Base-by-base conservation (phyloP, 2,113 vertebrate genomes). In the Australoheros scitulus region DNA sequence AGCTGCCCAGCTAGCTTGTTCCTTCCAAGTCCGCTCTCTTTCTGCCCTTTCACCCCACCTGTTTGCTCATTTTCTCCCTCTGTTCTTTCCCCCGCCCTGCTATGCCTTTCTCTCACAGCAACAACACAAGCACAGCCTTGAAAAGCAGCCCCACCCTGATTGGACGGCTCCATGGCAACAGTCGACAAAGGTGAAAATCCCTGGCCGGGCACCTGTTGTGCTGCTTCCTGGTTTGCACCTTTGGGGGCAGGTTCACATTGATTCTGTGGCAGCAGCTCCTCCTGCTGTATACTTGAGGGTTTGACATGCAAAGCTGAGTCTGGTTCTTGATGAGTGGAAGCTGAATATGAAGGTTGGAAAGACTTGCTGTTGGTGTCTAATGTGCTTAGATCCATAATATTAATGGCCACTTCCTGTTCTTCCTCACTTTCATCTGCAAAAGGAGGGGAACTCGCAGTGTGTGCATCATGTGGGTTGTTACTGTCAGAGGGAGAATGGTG, bases 191-290 rank as follows among this genome's bases (percentile, higher is more conserved):
- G 95, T 86, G 94, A 92, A 90, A 90, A 75, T 65, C 77, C 75
- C 81, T 81, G 89, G 87, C 89, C 26, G 47, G 83, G 92, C 95
- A 96, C 95, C 95, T 96, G 94, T 95, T 92, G 93, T 82, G 77
- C 81, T 65, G 76, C 90, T 94, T 95, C 94, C 94, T 94, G 93
- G 79, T 93, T 94, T 86, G 57, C 75, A 81, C 79, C 86, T 87
- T 32, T 76, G 68, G 65, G 78, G 57, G 18, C 4, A 57, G 32
- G 61, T 56, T 84, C 63, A 86, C 4, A 3, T 14, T 59, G 88
- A 34, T 65, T 72, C 60, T 83, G 88, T 20, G 38, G 36, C 29
- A 87, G 84, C 65, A 85, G 90, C 89, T 76, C 94, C 88, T 58
- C 84, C 95, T 94, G 89, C 81, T 95, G 95, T 61, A 74, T n/a